A percentile compares a stretch with the other conserved stretches of the same genome.
These are phyloP conservation scores for Helicoverpa assulta DNA, from an alignment of 2,888 invertebrate species.

Conservation along the genomic window DNA sequence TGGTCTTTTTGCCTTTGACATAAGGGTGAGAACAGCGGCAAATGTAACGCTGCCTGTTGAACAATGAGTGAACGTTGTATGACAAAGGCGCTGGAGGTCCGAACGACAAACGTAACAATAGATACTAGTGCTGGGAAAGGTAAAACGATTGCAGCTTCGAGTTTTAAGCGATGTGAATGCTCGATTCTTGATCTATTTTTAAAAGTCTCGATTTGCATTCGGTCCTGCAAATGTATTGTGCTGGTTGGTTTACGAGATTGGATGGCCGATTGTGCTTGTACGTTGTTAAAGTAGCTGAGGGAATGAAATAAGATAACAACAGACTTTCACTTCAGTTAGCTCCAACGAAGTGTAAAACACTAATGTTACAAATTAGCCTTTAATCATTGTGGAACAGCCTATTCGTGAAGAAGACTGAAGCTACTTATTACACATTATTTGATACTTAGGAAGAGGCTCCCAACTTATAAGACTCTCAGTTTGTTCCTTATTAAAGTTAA, in stretches of 20 bases:
- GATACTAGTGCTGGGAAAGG: slow-evolving; percentile 55
- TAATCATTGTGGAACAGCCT: not conserved
- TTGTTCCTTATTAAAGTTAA: too few species aligned
- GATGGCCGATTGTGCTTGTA: slow-evolving; percentile 2
- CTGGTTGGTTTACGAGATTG: slow-evolving; percentile 16
- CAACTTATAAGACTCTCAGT: too few species aligned
- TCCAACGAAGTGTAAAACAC: not conserved
- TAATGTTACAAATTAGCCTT: not conserved
- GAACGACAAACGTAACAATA: slow-evolving; percentile 62
- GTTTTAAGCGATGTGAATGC: slow-evolving; percentile 42
- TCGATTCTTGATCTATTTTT: slow-evolving; percentile 49
- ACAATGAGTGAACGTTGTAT: slow-evolving; percentile 65
- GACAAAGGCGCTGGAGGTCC: slow-evolving; percentile 65
- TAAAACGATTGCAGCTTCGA: slow-evolving; percentile 39
- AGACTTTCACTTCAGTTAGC: not conserved
- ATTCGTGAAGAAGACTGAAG: not conserved
- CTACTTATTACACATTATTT: not conserved
- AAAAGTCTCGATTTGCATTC: slow-evolving; percentile 43
- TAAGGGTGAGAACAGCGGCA: slow-evolving; percentile 30
- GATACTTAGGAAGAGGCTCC: not conserved
- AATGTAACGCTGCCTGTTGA: slow-evolving; percentile 44
- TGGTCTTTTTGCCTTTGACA: slow-evolving; percentile 40
- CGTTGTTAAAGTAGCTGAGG: not conserved
- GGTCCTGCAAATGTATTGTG: slow-evolving; percentile 22
- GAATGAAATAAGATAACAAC: not conserved